Evolutionary conservation across 2,888 invertebrate genomes (phyloP).

Genomic region (Meteorus cinctellus): DNA sequence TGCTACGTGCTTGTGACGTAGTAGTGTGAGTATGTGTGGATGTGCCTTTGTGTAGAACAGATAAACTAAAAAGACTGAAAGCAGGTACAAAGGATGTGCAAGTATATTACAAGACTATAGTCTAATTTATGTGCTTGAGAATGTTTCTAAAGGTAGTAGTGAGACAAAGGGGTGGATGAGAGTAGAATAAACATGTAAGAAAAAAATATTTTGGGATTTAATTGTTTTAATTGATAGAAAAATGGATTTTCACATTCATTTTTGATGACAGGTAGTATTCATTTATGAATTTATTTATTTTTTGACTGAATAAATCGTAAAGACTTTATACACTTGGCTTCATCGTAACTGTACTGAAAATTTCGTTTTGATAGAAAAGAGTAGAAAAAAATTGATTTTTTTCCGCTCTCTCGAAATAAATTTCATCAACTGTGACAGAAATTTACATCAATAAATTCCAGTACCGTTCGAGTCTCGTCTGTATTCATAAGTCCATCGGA

Average conservation of each 20-base stretch:
- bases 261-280: too few species aligned
- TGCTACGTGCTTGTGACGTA: conserved; percentile 17
- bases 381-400: neutral
- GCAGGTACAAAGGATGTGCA: neutral
- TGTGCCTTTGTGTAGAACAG: neutral
- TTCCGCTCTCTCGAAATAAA: neutral
- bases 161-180: too few species aligned
- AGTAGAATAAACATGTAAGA: too few species aligned
- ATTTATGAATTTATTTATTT: too few species aligned
- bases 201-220: too few species aligned
- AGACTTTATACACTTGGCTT: too few species aligned
- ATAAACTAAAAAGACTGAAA: neutral
- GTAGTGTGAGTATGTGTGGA: conserved; percentile 8
- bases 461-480: conserved; percentile 1
- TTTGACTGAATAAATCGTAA: too few species aligned
- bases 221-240: too few species aligned
- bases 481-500: conserved; percentile 25
- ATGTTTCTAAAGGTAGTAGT: too few species aligned
- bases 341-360: too few species aligned
- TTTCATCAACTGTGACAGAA: conserved; percentile 19
- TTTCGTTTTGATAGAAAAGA: too few species aligned
- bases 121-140: neutral
- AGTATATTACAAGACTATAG: conserved; percentile 19
- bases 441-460: conserved; percentile 21
- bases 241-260: too few species aligned